Evolutionary conservation across 2,888 invertebrate species (phyloP).

Genomic region (Microplitis manilae): DNA sequence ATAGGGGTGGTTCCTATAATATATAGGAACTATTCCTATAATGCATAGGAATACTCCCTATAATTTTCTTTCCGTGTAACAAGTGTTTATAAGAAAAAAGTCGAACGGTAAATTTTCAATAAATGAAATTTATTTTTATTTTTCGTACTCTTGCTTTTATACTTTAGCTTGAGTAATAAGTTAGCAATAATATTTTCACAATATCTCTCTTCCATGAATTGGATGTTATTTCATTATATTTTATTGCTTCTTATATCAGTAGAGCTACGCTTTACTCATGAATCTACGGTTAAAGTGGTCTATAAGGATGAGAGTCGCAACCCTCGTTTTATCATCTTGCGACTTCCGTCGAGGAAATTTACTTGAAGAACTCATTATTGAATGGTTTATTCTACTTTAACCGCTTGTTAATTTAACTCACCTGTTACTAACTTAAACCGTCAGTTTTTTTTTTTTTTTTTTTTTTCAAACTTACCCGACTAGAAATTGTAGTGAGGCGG

Average conservation of each 20-base stretch:
- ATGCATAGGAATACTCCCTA: too few species aligned
- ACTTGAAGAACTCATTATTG: conserved; percentile 69
- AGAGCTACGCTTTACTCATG: conserved; percentile 14
- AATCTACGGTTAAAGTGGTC: conserved; percentile 20
- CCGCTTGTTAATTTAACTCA: conserved; percentile 46
- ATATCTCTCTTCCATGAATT: conserved; percentile 62
- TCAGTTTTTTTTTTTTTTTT: conserved; percentile 1
- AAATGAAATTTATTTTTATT: conserved; percentile 18
- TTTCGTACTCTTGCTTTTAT: neutral
- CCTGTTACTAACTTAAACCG: conserved; percentile 4
- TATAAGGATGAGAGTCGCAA: conserved; percentile 59
- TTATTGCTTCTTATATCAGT: conserved; percentile 48
- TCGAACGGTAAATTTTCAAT: neutral
- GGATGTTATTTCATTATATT: conserved; percentile 56
- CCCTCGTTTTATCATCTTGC: conserved; percentile 51
- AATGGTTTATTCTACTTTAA: conserved; percentile 70
- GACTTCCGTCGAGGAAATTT: conserved; percentile 64
- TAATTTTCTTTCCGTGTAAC: too few species aligned
- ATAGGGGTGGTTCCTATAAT: too few species aligned
- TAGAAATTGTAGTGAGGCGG: too few species aligned
- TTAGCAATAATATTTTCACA: conserved; percentile 71
- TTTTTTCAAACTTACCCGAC: neutral
- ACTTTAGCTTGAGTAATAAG: conserved; percentile 59
- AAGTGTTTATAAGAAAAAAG: neutral
- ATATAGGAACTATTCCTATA: too few species aligned